Conservation (phyloP, 2,888 invertebrate species). For the Mayetiola destructor region DNA sequence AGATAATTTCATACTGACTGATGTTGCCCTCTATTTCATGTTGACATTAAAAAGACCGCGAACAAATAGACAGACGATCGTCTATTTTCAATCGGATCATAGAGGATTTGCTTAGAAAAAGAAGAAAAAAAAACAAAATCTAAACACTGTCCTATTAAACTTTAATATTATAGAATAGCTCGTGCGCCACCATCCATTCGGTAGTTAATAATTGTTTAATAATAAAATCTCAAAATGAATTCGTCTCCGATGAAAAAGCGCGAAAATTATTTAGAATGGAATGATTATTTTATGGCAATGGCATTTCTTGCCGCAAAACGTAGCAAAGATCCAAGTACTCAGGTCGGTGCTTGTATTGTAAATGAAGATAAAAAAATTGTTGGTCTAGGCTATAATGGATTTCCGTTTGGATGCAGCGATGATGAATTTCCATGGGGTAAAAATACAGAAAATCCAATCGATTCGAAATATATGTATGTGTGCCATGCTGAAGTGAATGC, state of each 20-base stretch:
- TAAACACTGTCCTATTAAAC: too few species aligned
- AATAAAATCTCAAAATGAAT: too few species aligned
- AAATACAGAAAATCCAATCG: conserved; percentile 40
- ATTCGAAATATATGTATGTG: conserved; percentile 79
- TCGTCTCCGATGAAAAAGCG: conserved; percentile 36
- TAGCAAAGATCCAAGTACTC: conserved; percentile 86
- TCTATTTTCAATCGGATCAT: too few species aligned
- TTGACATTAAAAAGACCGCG: too few species aligned
- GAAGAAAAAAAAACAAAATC: too few species aligned
- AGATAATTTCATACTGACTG: too few species aligned
- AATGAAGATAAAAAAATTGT: conserved; percentile 75
- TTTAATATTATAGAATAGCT: too few species aligned
- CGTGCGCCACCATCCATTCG: too few species aligned
- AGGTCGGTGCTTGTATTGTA: conserved; percentile 93
- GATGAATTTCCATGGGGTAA: conserved; percentile 84
- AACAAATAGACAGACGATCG: too few species aligned
- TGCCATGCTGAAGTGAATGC: conserved; percentile 98
- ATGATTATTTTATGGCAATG: conserved; percentile 91
- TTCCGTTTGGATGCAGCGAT: conserved; percentile 82
- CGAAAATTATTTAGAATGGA: conserved; percentile 62
- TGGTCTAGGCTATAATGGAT: conserved; percentile 92
- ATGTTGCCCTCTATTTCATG: too few species aligned
- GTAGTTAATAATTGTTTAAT: too few species aligned
- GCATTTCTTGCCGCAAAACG: conserved; percentile 82
- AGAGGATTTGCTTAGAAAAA: too few species aligned